Conservation (phyloP, 2,113 vertebrate species). For the Podarcis raffonei region DNA sequence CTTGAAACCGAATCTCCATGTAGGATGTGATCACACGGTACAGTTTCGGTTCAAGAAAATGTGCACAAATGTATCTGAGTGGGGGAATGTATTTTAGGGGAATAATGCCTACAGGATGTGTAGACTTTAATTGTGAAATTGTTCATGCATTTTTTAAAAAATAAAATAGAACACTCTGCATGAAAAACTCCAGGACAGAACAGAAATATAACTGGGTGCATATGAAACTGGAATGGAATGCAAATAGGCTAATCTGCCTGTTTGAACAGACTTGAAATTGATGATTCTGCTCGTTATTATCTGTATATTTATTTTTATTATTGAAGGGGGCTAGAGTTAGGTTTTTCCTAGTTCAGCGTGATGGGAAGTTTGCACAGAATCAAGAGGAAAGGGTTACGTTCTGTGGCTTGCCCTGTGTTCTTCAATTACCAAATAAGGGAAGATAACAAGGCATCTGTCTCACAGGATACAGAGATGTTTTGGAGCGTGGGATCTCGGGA, state of each 20-base stretch:
- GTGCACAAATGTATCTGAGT: not conserved
- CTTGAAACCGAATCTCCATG: too few relatives aligned
- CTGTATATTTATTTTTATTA: not conserved
- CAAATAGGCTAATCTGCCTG: not conserved
- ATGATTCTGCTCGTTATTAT: not conserved
- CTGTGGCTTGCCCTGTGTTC: not conserved
- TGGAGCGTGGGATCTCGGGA: not conserved
- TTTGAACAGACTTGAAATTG: slow-evolving; percentile 18
- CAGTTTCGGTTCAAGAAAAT: not conserved
- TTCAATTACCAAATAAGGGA: slow-evolving; percentile 5
- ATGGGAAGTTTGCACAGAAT: slow-evolving; percentile 3
- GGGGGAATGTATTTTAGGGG: too few relatives aligned
- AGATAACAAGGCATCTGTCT: not conserved
- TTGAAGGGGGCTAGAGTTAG: slow-evolving; percentile 14
- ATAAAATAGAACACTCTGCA: too few relatives aligned
- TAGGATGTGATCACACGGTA: too few relatives aligned
- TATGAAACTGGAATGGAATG: too few relatives aligned
- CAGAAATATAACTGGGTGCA: too few relatives aligned
- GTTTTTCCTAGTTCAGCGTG: not conserved
- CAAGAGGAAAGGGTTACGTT: slow-evolving; percentile 30
- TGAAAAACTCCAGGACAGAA: too few relatives aligned
- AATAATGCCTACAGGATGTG: too few relatives aligned
- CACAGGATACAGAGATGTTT: not conserved
- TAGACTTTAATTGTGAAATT: too few relatives aligned
- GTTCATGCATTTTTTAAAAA: too few relatives aligned